Percentiles rank a stretch among this genome's conserved stretches.
phyloP scores from a whole-genome alignment of 2,888 invertebrate species.

The Helobdella robusta region DNA sequence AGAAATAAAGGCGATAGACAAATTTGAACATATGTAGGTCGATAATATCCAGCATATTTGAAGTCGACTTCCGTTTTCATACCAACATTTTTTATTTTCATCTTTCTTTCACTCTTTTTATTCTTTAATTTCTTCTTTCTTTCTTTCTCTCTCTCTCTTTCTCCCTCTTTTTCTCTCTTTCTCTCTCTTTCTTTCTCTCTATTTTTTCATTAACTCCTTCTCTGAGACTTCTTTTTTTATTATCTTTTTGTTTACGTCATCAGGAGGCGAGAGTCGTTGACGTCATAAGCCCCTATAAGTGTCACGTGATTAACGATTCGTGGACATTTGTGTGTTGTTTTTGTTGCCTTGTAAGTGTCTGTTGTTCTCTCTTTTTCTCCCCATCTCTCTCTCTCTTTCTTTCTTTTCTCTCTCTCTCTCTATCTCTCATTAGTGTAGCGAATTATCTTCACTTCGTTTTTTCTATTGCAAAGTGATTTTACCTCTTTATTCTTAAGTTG shows the following conservation, averaged over 20 bases:
- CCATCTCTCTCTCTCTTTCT: no score
- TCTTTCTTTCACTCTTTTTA: neutral
- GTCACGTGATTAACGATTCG: constrained; percentile 7
- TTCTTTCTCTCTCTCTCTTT: neutral
- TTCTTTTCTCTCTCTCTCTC: no score
- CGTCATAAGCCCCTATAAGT: neutral
- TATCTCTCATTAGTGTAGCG: no score
- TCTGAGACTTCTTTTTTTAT: neutral
- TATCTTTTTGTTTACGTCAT: constrained; percentile 9
- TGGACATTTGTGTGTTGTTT: neutral
- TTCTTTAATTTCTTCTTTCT: neutral
- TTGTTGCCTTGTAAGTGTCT: no score
- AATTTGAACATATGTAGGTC: no score
- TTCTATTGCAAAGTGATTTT: neutral
- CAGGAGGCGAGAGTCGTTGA: no score
- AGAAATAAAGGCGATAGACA: no score
- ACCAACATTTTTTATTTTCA: no score
- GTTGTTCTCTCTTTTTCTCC: no score
- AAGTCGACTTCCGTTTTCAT: no score
- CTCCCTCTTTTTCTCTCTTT: neutral
- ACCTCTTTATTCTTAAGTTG: neutral
- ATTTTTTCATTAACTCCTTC: neutral
- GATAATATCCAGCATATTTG: no score
- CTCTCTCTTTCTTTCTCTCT: neutral
- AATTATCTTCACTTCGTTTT: neutral